Conservation (phyloP, 2,113 vertebrate genomes). For the Tachycineta bicolor region DNA sequence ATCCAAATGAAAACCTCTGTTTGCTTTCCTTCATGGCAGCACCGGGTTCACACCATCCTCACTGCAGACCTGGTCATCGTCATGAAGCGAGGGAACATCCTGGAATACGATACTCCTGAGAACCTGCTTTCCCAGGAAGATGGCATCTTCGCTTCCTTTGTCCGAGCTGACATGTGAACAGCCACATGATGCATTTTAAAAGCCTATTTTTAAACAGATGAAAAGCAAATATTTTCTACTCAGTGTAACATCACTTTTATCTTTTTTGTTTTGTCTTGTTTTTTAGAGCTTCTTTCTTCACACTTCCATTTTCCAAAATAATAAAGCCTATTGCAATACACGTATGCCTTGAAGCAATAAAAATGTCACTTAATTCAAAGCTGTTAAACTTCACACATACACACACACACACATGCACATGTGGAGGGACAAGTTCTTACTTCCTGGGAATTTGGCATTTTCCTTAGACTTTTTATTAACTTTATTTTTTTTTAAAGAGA, state of each 20-base stretch:
- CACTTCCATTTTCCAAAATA: neutral
- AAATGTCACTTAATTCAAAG: conserved; percentile 25
- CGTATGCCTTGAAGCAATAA: conserved; percentile 53
- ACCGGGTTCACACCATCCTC: conserved; percentile 97
- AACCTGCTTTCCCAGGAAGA: conserved; percentile 90
- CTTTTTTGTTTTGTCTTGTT: neutral
- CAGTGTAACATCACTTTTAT: neutral
- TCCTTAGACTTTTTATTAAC: neutral
- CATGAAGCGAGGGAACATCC: conserved; percentile 95
- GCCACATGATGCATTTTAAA: neutral
- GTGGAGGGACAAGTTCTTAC: neutral
- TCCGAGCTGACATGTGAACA: conserved; percentile 93
- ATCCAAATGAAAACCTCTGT: neutral
- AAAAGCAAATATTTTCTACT: conserved; percentile 20
- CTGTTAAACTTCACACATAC: neutral
- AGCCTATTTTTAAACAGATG: conserved; percentile 33
- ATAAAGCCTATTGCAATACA: conserved; percentile 15
- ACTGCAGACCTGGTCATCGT: conserved; percentile 96
- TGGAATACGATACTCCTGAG: conserved; percentile 93
- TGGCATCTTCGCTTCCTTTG: conserved; percentile 93
- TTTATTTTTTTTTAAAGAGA: neutral
- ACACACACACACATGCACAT: neutral
- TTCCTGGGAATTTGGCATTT: neutral
- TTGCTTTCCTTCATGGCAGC: conserved; percentile 72
- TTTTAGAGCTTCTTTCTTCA: neutral